A percentile compares a stretch with the other conserved stretches of the same genome.
phyloP scores from a whole-genome alignment of 2,888 invertebrate genomes.

The Amphipoea oculea region DNA sequence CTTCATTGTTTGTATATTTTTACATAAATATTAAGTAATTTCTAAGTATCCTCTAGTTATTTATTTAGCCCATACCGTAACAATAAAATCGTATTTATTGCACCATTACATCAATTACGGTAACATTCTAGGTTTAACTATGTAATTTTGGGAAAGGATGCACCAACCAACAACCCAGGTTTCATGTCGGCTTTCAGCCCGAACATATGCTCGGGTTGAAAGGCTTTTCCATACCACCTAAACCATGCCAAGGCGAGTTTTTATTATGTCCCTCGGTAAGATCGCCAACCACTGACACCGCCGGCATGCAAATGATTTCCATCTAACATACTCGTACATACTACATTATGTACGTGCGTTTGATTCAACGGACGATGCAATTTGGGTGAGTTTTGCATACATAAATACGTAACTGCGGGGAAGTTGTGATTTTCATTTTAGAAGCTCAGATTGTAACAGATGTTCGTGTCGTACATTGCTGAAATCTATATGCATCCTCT shows the following conservation, averaged over 20 bases:
- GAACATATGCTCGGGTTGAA: no score
- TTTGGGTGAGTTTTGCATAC: constrained; percentile 25
- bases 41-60: not conserved
- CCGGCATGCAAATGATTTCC: constrained; percentile 4
- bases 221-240: not conserved
- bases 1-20: not conserved
- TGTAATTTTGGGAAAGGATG: not conserved
- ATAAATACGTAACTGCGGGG: not conserved
- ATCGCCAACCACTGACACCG: not conserved
- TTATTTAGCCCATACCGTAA: no score
- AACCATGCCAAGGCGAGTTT: not conserved
- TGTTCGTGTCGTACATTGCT: not conserved
- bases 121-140: not conserved
- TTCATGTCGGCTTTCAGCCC: not conserved
- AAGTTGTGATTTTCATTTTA: constrained; percentile 3
- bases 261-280: constrained; percentile 2
- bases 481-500: not conserved
- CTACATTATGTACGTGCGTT: not conserved
- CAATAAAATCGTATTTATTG: not conserved
- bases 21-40: not conserved
- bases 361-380: constrained; percentile 17
- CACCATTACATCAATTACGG: not conserved
- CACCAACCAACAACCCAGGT: not conserved
- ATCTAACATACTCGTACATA: constrained; percentile 4
- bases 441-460: constrained; percentile 9